Base-by-base conservation (phyloP, 2,888 invertebrate genomes). In the Tubiluchus corallicola region DNA sequence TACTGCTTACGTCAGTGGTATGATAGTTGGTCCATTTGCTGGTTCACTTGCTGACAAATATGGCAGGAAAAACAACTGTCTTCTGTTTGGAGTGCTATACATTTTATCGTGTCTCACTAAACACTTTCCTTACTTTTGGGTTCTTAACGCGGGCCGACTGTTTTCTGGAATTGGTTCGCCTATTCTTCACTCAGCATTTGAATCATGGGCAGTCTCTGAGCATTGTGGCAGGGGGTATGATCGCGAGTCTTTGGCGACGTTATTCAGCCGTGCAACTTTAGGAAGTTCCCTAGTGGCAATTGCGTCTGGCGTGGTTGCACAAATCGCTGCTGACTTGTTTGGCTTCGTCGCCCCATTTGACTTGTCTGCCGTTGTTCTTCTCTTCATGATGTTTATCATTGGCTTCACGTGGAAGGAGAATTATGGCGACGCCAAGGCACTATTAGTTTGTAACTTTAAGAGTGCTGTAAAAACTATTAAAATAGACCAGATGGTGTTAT, bases 261-360 rank as follows among this genome's bases (percentile, higher is more conserved):
- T 69, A 17, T 68, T 69, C 55, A 65, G 67, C 15, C 59, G 63
- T 50, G 66, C 66, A 4, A 62, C 63, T 21, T 55, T 69, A 13
- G 67, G 66, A 21, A 69, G 69, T 50, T 68, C 68, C 1, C 43
- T 69, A 15, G 63, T 68, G 15, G 69, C 69, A 46, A 68, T 69
- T 17, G 4, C 61, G n/a, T 57, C 68, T 16, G 69, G 69, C 2
- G 56, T 68, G 4, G 59, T 63, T 9, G 68, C 69, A 19, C 69
- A 69, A 51, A 57, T 58, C 42, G 64, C 63, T 42, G 69, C 67
- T 4, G 66, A 68, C 49, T 43, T 46, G 9, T 68, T 68, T 54
- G 68, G 68, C 47, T 69, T 58, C 55, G 68, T 69, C 67, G 68
- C 54, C 57, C 65, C 55, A n/a, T n/a, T n/a, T n/a, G n/a, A n/a